A percentile compares a stretch with the other conserved stretches of the same genome.
Conservation (phyloP, 2,888 invertebrate species). For the Plebejus melissa region DNA sequence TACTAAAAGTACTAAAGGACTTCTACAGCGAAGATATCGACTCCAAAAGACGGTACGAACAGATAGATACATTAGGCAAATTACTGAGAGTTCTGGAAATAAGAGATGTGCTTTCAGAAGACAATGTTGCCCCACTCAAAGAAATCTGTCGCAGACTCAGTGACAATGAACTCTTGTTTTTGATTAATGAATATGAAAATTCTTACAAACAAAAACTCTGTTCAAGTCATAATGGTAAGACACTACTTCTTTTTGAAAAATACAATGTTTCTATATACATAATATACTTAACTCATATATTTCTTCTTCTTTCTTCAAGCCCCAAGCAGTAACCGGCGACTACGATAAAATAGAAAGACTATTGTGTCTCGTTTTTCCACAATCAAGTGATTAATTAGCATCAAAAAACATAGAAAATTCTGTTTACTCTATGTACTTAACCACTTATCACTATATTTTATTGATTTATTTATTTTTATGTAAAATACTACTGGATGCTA, state of each 20-base stretch:
- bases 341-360: no score
- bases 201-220: conserved; percentile 44
- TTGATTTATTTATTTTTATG: no score
- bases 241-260: background rate
- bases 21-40: conserved; percentile 59
- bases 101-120: conserved; percentile 58
- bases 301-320: no score
- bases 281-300: no score
- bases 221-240: conserved; percentile 46
- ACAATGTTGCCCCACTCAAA: conserved; percentile 56
- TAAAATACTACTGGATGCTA: no score
- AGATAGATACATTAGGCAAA: conserved; percentile 54
- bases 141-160: conserved; percentile 52
- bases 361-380: no score
- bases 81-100: conserved; percentile 59
- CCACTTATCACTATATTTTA: no score
- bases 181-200: conserved; percentile 52
- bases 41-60: conserved; percentile 60
- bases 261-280: no score
- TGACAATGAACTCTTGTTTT: conserved; percentile 45
- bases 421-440: no score
- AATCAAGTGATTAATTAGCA: no score
- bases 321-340: no score
- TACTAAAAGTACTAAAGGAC: conserved; percentile 55
- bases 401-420: no score